Evolutionary conservation across 2,113 vertebrate genomes (phyloP).

Genomic region (Neolamprologus falcicula): DNA sequence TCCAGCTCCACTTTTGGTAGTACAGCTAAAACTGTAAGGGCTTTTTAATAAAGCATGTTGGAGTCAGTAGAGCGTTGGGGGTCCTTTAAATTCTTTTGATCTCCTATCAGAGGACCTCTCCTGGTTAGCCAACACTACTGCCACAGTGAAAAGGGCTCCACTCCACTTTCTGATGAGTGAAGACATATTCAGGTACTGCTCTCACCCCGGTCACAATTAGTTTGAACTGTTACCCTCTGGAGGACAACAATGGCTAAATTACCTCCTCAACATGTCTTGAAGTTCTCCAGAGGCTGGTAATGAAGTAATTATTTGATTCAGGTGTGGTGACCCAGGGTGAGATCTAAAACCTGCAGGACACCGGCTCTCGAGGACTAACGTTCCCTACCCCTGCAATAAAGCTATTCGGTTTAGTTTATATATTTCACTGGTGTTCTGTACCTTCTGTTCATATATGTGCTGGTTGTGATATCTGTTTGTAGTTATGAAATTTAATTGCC

Average conservation of each 20-base stretch:
- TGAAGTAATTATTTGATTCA: background rate
- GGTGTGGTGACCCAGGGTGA: background rate
- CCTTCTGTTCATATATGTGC: background rate
- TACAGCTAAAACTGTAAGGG: background rate
- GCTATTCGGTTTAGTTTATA: background rate
- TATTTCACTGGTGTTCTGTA: background rate
- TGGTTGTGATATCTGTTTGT: background rate
- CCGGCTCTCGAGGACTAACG: rapidly evolving
- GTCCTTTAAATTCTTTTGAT: background rate
- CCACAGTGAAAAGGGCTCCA: background rate
- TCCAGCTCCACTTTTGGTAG: background rate
- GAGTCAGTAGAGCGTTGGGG: rapidly evolving
- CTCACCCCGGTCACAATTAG: background rate
- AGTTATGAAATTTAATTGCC: background rate
- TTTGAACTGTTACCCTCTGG: background rate
- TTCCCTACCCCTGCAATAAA: background rate
- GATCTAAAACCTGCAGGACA: background rate
- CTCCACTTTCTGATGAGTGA: background rate
- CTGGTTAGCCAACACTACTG: background rate
- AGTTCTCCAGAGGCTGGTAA: background rate
- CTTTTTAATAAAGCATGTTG: background rate
- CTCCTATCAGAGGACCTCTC: background rate
- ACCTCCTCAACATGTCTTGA: background rate
- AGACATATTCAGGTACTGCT: background rate
- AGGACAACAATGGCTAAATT: background rate